phyloP scores from a whole-genome alignment of 2,113 vertebrate genomes.

The Rhabdomys dilectus region DNA sequence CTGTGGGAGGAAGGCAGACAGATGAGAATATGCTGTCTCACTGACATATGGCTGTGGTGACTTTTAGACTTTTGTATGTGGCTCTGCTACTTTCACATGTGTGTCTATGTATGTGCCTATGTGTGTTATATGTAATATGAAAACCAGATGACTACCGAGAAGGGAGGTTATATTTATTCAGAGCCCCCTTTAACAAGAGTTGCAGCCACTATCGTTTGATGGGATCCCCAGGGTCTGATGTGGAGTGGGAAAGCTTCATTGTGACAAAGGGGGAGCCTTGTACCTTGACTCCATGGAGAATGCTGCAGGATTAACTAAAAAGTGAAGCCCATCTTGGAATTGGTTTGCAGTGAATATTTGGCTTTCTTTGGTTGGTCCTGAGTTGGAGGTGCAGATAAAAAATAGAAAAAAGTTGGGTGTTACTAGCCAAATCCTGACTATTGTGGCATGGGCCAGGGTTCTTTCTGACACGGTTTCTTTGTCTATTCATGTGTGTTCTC shows the following conservation, averaged over 20 bases:
- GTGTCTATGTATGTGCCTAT: not conserved
- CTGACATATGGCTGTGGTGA: not conserved
- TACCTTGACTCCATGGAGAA: not conserved
- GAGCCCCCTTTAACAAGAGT: not conserved
- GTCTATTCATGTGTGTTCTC: not conserved
- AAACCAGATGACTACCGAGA: conserved; percentile 49
- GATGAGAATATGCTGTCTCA: not conserved
- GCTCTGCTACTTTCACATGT: not conserved
- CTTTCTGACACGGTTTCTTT: not conserved
- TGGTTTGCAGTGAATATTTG: conserved; percentile 29
- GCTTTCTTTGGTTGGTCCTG: not conserved
- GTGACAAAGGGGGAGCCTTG: not conserved
- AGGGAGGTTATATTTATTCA: conserved; percentile 25
- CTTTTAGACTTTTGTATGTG: conserved; percentile 21
- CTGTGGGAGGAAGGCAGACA: not conserved
- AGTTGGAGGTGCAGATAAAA: not conserved
- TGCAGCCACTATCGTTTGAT: not conserved
- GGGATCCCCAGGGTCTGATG: conserved; percentile 11
- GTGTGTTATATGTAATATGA: not conserved
- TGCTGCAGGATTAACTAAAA: not conserved
- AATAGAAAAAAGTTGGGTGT: not conserved
- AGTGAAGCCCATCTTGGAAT: not conserved
- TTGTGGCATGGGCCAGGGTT: not conserved
- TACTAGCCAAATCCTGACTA: not conserved
- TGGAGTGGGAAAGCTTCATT: conserved; percentile 11